Base-by-base conservation (phyloP, 53 echinoderm and acorn worm species). In the Henricia sp. region DNA sequence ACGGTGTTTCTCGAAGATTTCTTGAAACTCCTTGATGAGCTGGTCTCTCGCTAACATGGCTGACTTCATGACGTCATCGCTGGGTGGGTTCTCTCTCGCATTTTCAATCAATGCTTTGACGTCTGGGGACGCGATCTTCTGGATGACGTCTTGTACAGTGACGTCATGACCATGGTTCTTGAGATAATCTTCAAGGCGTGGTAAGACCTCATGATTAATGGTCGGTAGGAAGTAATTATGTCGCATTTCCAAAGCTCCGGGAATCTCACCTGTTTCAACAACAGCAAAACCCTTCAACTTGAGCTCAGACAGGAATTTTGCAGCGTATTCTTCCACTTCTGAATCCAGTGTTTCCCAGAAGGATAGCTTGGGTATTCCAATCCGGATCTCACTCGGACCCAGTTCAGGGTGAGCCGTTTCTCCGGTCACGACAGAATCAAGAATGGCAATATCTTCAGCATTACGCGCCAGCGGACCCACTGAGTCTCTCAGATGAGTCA, bases 261-360 rank as follows among this genome's bases (percentile, higher is more conserved):
- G 64, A 80, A 80, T 43, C 63, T 80, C 80, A 10, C 43, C 43
- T 10, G 5, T 36, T 12, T 80, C 64, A 10, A 80, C 63, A 32
- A 80, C 50, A n/a, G 0, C 19, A 19, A 80, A 80, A 1, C 77
- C 78, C 48, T 48, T 64, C 48, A 50, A 5, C 23, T 62, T 78
- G 13, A 78, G 64, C 0, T 1, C 19, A 19, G 12, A 32, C 46
- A 78, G 42, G 63, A 78, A 78, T 25, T n/a, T 43, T n/a, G 62
- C 78, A 1, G 78, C 78, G 3, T 78, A 13, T 21, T 78, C 65
- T 25, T 63, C 8, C n/a, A 78, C 33, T 24, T 44, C 50, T 9
- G 64, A 0, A 14, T 78, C 78, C 26, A 78, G 50, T 12, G 21
- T 46, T 40, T 78, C 78, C 78, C 78, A 78, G 64, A 78, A 78